Percentiles rank a stretch among this genome's conserved stretches.
Conservation (phyloP, 2,797 vertebrate genomes). For the Myotis daubentonii region DNA sequence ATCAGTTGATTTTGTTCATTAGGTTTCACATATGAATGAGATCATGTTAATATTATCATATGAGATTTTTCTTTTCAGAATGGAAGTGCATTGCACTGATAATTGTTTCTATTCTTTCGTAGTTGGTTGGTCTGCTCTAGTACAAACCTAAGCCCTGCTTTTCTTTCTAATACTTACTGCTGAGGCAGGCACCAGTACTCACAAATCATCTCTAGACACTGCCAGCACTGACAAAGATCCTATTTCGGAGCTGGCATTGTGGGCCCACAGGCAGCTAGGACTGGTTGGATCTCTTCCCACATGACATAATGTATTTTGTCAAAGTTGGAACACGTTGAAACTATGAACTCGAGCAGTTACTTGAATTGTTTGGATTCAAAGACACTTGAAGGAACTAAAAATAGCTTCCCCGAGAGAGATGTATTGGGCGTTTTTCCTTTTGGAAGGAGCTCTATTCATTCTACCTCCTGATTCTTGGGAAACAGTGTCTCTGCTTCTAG, state of each 20-base stretch:
- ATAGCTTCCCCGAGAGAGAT: background rate
- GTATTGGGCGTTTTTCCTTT: background rate
- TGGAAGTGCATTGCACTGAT: background rate
- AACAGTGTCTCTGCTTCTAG: background rate
- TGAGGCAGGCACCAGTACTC: background rate
- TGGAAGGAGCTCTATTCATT: background rate
- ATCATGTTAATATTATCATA: background rate
- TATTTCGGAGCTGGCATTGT: constrained; percentile 75
- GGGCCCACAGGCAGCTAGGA: constrained; percentile 76
- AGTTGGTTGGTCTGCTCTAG: background rate
- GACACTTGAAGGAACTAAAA: constrained; percentile 59
- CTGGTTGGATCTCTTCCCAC: constrained; percentile 78
- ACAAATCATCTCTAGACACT: constrained; percentile 72
- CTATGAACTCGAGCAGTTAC: constrained; percentile 43
- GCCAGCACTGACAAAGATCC: constrained; percentile 78
- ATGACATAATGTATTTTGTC: constrained; percentile 81
- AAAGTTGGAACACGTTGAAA: constrained; percentile 79
- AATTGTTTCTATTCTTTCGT: background rate
- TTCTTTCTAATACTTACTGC: background rate
- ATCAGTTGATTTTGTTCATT: no score
- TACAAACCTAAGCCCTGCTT: background rate
- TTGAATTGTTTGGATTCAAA: constrained; percentile 62
- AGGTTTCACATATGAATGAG: no score
- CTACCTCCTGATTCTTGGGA: background rate
- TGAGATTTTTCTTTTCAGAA: background rate